These are phyloP conservation scores for Penaeus chinensis DNA, from an alignment of 1,140 invertebrate genomes.

Conservation along the genomic window DNA sequence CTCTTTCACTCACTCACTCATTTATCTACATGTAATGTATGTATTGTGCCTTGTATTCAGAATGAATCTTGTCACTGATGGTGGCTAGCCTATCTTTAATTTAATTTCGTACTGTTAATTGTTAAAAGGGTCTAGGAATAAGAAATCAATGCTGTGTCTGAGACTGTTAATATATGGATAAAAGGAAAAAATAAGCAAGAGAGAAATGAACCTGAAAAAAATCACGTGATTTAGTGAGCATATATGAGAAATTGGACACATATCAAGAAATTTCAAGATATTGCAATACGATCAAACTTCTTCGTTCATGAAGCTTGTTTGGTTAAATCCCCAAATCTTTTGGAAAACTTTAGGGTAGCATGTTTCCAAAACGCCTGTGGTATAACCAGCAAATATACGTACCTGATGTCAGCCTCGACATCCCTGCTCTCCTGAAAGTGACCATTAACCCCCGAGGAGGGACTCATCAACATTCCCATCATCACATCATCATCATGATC, in stretches of 20 bases:
- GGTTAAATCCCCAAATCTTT: not conserved
- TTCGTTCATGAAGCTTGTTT: constrained; percentile 16
- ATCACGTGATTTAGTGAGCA: no score
- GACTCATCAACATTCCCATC: constrained; percentile 42
- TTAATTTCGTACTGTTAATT: no score
- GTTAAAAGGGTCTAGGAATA: no score
- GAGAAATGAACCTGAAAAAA: no score
- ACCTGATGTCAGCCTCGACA: constrained; percentile 42
- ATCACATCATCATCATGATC: constrained; percentile 48
- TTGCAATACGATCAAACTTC: constrained; percentile 11
- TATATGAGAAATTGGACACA: not conserved
- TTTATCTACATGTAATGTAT: no score
- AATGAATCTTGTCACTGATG: no score
- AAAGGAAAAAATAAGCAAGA: no score
- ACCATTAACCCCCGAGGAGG: constrained; percentile 49
- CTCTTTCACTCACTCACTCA: no score
- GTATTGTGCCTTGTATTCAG: no score
- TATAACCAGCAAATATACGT: constrained; percentile 29
- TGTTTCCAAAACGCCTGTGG: constrained; percentile 28
- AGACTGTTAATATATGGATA: no score
- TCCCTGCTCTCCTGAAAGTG: constrained; percentile 52
- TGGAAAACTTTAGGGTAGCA: not conserved
- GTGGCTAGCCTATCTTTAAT: no score
- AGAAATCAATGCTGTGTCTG: no score
- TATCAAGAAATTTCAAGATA: not conserved